phyloP scores from a whole-genome alignment of 2,797 vertebrate species.

The Gambelia wislizenii region DNA sequence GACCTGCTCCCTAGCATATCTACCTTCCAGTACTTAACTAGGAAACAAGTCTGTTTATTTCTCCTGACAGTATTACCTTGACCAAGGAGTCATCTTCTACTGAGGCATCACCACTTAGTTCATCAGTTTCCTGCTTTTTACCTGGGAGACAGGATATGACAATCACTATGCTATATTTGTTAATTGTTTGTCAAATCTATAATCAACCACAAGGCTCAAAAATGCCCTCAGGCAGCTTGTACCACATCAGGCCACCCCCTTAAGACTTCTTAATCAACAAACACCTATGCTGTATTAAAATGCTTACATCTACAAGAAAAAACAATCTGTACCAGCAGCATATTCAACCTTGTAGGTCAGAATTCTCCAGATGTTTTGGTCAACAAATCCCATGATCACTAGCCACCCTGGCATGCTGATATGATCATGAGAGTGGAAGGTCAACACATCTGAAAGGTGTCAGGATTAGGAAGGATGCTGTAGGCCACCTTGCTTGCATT shows the following conservation, averaged over 20 bases:
- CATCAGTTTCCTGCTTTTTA: slow-evolving; percentile 90
- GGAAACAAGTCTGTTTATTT: not conserved
- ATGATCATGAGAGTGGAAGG: too few relatives aligned
- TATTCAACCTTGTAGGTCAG: not conserved
- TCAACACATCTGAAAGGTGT: too few relatives aligned
- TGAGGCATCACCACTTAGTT: slow-evolving; percentile 84
- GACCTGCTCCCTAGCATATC: not conserved
- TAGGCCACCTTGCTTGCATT: too few relatives aligned
- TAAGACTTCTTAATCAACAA: too few relatives aligned
- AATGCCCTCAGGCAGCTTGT: not conserved
- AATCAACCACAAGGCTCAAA: not conserved
- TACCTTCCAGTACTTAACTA: too few relatives aligned
- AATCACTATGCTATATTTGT: slow-evolving; percentile 3
- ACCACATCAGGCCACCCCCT: not conserved
- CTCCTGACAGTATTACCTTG: slow-evolving; percentile 83
- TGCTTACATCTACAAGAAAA: not conserved
- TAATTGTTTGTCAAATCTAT: not conserved
- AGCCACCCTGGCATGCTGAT: not conserved
- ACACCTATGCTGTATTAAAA: not conserved
- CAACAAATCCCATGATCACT: too few relatives aligned
- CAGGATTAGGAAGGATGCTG: too few relatives aligned
- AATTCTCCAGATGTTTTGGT: not conserved
- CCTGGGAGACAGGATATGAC: slow-evolving; percentile 78
- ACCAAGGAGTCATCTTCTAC: slow-evolving; percentile 89
- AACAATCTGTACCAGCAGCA: slow-evolving; percentile 17